Percentiles rank a stretch among this genome's conserved stretches.
Conservation (phyloP, 2,888 invertebrate species). For the Xestoiulus laeticollis region DNA sequence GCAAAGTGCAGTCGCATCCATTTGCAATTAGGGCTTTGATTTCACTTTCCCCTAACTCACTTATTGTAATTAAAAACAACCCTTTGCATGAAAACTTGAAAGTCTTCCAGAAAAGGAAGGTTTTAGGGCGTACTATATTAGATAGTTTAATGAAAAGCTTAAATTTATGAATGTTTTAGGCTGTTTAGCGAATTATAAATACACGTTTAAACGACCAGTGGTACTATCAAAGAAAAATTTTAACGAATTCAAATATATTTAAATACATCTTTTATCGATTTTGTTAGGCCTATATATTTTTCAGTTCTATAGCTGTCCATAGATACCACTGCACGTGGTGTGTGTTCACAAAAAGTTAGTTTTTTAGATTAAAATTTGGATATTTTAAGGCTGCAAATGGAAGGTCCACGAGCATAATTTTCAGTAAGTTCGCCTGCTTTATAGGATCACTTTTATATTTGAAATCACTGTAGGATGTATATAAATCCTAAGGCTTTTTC, state of each 20-base stretch:
- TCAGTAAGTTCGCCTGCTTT: not conserved
- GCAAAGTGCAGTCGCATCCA: not conserved
- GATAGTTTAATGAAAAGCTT: not conserved
- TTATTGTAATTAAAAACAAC: constrained; percentile 23
- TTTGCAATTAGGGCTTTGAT: not conserved
- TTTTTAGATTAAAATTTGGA: too few species aligned
- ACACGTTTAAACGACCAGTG: too few species aligned
- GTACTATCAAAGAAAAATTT: too few species aligned
- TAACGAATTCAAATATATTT: too few species aligned
- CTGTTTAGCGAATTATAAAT: too few species aligned
- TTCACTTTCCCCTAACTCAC: constrained; percentile 14
- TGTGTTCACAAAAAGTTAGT: too few species aligned
- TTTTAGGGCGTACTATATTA: not conserved
- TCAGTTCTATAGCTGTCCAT: too few species aligned
- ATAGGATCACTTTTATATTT: not conserved
- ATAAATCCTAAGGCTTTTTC: not conserved
- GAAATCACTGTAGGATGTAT: not conserved
- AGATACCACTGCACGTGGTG: too few species aligned
- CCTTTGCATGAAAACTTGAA: not conserved
- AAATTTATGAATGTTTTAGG: not conserved
- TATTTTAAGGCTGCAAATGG: too few species aligned
- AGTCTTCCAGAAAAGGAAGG: not conserved
- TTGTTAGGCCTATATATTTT: too few species aligned
- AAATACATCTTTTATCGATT: too few species aligned
- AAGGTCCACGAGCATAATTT: too few species aligned